Base-by-base conservation (phyloP, 2,888 invertebrate genomes). In the Pseudococcus viburni region DNA sequence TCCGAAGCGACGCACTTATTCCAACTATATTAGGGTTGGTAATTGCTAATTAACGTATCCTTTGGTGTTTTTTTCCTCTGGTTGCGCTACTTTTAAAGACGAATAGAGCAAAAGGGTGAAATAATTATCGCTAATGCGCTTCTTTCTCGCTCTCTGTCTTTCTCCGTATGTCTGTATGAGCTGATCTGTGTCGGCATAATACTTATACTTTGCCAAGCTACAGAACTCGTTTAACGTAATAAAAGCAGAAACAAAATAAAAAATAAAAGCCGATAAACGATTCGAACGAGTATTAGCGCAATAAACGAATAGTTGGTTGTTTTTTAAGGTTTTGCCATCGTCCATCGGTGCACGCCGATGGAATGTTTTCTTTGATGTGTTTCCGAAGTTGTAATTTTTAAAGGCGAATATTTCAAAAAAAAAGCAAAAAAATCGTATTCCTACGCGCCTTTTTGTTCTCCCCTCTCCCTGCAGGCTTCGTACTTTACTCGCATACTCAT, bases 261-360 rank as follows among this genome's bases (percentile, higher is more conserved):
- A 87, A 83, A 87, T 26, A 87, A 87, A 80, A 77, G 87, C 80
- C 87, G 87, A 87, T 87, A 87, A 87, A 87, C 87, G 80, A 87
- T 87, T 77, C 77, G 22, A 86, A 86, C 55, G 80, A 83, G 55
- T 51, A 77, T 48, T 46, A 77, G 55, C 59, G 64, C 42, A 64
- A 87, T 80, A 80, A 87, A 87, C 77, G 87, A 80, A 80, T 80
- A 80, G 80, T 87, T 80, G 77, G 80, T 86, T 87, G 68, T 86
- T 87, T 87, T 87, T 87, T 80, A 77, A 33, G 55, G 73, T 77
- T 51, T 86, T 48, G 46, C 87, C 77, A 77, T 80, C 55, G 48
- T 46, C 26, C 39, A 73, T 39, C 80, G 80, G n/a, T 80, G 33
- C 55, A 51, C 19, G 59, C 51, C 59, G 59, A 85, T 39, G 85